Evolutionary conservation across 2,797 vertebrate genomes (phyloP).

Genomic region (Syngnathus rostellatus): DNA sequence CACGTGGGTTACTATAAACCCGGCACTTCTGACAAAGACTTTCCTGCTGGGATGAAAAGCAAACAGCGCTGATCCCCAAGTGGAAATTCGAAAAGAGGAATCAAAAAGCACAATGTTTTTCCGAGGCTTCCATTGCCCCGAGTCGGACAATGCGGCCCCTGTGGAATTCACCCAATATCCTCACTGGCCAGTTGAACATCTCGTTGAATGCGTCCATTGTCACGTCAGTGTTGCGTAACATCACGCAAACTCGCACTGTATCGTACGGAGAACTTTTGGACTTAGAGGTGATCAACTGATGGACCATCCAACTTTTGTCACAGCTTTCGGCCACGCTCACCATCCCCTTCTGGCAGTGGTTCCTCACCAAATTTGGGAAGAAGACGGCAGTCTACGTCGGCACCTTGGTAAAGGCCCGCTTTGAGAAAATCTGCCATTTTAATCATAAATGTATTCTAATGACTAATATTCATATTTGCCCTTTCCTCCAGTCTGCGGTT

Average conservation of each 20-base stretch:
- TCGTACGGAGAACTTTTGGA: background rate
- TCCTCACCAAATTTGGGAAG: constrained; percentile 90
- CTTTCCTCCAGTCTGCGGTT: constrained; percentile 74
- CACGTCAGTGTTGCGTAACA: background rate
- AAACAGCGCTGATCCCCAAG: background rate
- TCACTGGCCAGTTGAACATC: background rate
- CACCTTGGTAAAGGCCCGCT: constrained; percentile 72
- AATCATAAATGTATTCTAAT: background rate
- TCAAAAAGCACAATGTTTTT: no score
- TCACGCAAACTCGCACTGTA: background rate
- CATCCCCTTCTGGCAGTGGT: constrained; percentile 98
- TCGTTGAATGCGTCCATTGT: background rate
- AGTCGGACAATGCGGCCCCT: background rate
- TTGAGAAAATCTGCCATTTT: background rate
- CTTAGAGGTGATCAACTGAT: no score
- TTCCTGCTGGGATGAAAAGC: background rate
- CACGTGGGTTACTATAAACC: background rate
- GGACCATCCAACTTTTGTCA: background rate
- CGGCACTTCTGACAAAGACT: background rate
- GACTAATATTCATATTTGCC: background rate
- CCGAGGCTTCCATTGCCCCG: background rate
- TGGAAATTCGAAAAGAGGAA: background rate
- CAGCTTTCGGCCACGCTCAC: constrained; percentile 86
- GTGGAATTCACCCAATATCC: constrained; percentile 1
- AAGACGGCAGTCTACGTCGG: constrained; percentile 86